Base-by-base conservation (phyloP, 2,888 invertebrate genomes). In the Polylopha cassiicola region DNA sequence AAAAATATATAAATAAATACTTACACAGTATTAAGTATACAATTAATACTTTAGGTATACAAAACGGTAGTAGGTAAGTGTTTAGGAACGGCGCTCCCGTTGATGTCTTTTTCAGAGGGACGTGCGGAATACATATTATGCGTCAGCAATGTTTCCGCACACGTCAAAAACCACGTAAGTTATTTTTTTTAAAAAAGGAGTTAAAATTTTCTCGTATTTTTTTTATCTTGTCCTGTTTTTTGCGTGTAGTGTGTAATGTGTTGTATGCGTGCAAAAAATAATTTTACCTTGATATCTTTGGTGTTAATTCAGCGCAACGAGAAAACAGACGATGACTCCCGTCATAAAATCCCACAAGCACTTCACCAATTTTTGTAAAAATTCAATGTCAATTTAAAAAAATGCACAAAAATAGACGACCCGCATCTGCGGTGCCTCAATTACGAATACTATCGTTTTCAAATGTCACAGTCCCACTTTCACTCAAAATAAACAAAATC, bases 391-490 rank as follows among this genome's bases (percentile, higher is more conserved):
- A 72, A 70, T 67, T n/a, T n/a, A n/a, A n/a, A n/a, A n/a, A n/a
- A n/a, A n/a, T n/a, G n/a, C n/a, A n/a, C 23, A 37, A 31, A 36
- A 23, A 34, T 14, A 37, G 29, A 30, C 55, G 63, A 50, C 57
- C 58, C 59, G 61, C 56, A 61, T 53, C 49, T 64, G 67, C 65
- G 66, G 44, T 57, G 61, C 52, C 46, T 64, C 70, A 65, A 67
- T 69, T 66, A 66, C 46, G 46, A 56, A 50, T 61, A 74, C 70
- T 71, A 62, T 73, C 71, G 69, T 44, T 73, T 75, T 75, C 72
- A 75, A 76, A 65, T 73, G 79, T 79, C 80, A 76, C 77, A 73
- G 71, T 72, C 55, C 65, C 80, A 80, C 80, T 80, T 78, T 77
- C 76, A 61, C 59, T 69, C 52, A 52, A 62, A 70, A 70, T 65